Base-by-base conservation (phyloP, 2,113 vertebrate genomes). In the Aleadryas rufinucha region DNA sequence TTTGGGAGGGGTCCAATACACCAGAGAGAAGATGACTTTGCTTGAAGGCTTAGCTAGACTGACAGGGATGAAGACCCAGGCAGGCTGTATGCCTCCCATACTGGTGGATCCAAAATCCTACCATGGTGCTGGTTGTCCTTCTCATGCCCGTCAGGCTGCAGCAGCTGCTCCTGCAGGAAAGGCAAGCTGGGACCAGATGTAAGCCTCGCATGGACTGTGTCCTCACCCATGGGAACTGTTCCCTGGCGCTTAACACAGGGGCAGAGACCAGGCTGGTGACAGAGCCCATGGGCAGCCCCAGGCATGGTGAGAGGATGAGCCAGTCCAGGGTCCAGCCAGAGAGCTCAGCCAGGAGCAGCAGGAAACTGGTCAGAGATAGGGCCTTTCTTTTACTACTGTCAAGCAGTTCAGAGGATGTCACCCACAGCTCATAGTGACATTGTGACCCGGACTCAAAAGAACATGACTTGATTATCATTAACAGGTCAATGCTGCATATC, bases 141-240 rank as follows among this genome's bases (percentile, higher is more conserved):
- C 52, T 66, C 11, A 3, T 3, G 31, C 22, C 72, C 75, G 27
- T 44, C 26, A 42, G 56, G 11, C 10, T 53, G 30, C 57, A 64
- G 41, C 15, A 70, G 31, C 12, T 78, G 52, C 18, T 78, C 8
- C 19, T n/a, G 23, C 31, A 93, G n/a, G 17, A 56, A 5, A 4
- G 9, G 12, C 0, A 0, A 80, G 24, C 6, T 0, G 0, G 41
- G 30, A 31, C 18, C 52, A 39, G 33, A 24, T 2, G 9, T 57
- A 22, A 52, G 20, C 15, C 10, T 57, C 0, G 1, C 2, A 2
- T 3, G 11, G 61, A 20, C 41, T 23, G 14, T 21, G 9, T 17
- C n/a, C 26, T 74, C 13, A 63, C 20, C 35, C 21, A 44, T 35
- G 33, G 28, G 16, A 33, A 26, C 8, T 1, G 0, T 2, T 4